Conservation (phyloP, 2,888 invertebrate genomes). For the Mimumesa dahlbomi region DNA sequence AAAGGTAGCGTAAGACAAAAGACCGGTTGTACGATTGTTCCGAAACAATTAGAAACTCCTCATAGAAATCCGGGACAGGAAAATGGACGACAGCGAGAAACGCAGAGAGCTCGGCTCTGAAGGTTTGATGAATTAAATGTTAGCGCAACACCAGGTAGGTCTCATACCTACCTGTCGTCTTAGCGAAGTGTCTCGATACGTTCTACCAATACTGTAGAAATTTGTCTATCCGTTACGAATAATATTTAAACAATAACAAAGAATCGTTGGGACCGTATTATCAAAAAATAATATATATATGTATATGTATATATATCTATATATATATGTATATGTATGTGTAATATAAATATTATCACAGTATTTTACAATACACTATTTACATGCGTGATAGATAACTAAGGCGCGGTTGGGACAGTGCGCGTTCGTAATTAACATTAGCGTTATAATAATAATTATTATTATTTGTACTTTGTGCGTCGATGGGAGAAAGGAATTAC, state of each 20-base stretch:
- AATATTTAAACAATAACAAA: conserved; percentile 34
- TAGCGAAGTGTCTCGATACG: conserved; percentile 22
- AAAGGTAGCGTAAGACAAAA: too few species aligned
- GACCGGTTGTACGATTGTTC: too few species aligned
- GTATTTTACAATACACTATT: conserved; percentile 79
- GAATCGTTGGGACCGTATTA: conserved; percentile 53
- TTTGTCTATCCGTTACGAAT: not conserved
- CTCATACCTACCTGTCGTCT: conserved; percentile 49
- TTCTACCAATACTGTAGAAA: conserved; percentile 3
- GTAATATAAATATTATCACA: conserved; percentile 79
- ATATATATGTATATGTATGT: conserved; percentile 38
- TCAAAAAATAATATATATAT: conserved; percentile 51
- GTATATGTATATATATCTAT: conserved; percentile 38
- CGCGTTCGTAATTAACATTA: conserved; percentile 53
- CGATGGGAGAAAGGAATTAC: conserved; percentile 63
- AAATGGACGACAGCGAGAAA: not conserved
- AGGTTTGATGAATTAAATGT: not conserved
- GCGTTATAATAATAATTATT: conserved; percentile 35
- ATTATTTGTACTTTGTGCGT: conserved; percentile 70
- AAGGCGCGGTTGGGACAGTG: conserved; percentile 43
- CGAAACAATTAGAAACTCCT: too few species aligned
- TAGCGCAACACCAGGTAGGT: conserved; percentile 19
- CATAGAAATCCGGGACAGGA: not conserved
- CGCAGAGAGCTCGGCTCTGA: too few species aligned
- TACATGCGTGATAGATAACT: conserved; percentile 71